Evolutionary conservation across 2,113 vertebrate species (phyloP).

Genomic region (Urocitellus parryii): DNA sequence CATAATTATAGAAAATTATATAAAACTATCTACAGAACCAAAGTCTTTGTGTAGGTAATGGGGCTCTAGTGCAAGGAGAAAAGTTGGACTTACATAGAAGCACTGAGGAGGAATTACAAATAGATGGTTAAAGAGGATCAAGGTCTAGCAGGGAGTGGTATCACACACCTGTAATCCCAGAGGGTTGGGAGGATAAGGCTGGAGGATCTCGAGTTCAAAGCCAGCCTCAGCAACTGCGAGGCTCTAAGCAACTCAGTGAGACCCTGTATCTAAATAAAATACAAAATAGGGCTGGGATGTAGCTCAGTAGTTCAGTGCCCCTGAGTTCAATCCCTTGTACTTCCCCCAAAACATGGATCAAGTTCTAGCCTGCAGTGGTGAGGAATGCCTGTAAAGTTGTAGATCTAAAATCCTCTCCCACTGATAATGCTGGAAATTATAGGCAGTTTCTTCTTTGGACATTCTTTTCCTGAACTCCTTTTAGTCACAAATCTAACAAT

Average conservation of each 20-base stretch:
- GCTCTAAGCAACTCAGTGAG: no score
- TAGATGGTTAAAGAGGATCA: no score
- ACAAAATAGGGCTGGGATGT: no score
- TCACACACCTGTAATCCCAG: no score
- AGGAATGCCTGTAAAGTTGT: not conserved
- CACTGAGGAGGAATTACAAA: not conserved
- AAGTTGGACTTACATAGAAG: not conserved
- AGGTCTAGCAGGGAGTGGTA: no score
- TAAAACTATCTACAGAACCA: not conserved
- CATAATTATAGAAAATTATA: not conserved
- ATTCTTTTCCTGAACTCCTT: not conserved
- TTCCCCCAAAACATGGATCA: no score
- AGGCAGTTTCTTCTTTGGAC: not conserved
- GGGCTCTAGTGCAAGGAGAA: not conserved
- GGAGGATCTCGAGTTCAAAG: no score
- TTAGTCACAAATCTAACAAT: not conserved
- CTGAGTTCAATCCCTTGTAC: no score
- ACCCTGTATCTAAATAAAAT: no score
- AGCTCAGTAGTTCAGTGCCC: no score
- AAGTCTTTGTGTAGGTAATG: not conserved
- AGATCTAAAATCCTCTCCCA: not conserved
- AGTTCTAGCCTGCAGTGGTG: not conserved
- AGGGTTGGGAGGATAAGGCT: no score
- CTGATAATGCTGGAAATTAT: not conserved
- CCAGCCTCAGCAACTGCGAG: no score